Conservation (phyloP, 2,888 invertebrate genomes). For the Sesamia inferens region DNA sequence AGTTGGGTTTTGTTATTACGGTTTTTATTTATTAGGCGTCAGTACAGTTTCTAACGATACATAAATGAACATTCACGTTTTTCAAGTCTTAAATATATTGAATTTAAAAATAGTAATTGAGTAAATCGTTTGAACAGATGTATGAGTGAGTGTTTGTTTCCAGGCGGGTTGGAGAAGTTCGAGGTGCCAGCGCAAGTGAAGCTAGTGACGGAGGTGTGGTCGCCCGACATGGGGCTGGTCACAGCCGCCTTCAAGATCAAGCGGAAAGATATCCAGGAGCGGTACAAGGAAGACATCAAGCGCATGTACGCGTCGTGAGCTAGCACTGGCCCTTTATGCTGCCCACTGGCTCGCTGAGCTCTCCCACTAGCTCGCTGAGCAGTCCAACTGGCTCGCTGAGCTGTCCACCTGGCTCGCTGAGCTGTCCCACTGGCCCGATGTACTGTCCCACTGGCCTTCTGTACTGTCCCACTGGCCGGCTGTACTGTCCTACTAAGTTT, state of each 20-base stretch:
- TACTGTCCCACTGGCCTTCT: slow-evolving; percentile 15
- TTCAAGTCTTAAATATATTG: neutral
- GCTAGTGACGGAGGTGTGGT: slow-evolving; percentile 98
- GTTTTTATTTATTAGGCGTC: neutral
- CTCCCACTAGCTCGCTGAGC: slow-evolving; percentile 10
- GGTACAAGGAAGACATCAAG: slow-evolving; percentile 97
- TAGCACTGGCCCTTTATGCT: neutral
- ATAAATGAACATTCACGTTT: no score
- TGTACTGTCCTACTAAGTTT: slow-evolving; percentile 41
- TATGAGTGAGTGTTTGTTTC: neutral
- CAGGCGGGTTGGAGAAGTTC: slow-evolving; percentile 97
- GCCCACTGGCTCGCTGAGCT: slow-evolving; percentile 2
- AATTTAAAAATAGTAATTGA: no score
- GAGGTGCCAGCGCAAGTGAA: slow-evolving; percentile 97
- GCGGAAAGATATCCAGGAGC: slow-evolving; percentile 98
- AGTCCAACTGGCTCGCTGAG: slow-evolving; percentile 2
- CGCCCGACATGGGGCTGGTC: slow-evolving; percentile 98
- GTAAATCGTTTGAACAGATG: neutral
- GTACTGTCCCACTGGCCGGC: no score
- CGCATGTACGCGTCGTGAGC: slow-evolving; percentile 98
- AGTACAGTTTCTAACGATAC: neutral
- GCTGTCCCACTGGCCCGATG: neutral
- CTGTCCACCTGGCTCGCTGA: no score
- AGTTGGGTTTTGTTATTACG: slow-evolving; percentile 66
- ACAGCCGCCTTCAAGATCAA: slow-evolving; percentile 99